Percentiles rank a stretch among this genome's conserved stretches.
Evolutionary conservation across 92 coral and sea anemone genomes (phyloP).

Genomic region (Anthopleura xanthogrammica): DNA sequence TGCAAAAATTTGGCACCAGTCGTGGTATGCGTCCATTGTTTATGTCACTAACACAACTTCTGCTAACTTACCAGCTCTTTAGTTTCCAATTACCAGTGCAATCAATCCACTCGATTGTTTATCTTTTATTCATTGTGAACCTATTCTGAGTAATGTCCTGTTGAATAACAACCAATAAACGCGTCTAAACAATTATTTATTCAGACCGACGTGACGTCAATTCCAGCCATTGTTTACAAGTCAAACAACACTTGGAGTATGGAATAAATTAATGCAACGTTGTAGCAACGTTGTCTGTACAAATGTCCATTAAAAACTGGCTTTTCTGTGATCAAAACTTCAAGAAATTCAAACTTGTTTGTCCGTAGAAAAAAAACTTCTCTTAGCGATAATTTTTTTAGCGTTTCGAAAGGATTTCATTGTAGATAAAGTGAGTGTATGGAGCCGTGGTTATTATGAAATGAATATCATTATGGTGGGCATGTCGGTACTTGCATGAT

Average conservation of each 20-base stretch:
- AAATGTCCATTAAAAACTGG: neutral
- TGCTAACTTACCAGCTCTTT: too few species aligned
- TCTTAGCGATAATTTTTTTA: neutral
- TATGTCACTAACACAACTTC: too few species aligned
- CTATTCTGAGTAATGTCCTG: neutral
- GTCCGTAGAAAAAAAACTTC: neutral
- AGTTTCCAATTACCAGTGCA: too few species aligned
- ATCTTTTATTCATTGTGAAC: too few species aligned
- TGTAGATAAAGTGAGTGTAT: neutral
- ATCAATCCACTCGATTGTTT: neutral
- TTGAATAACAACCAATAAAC: conserved; percentile 7
- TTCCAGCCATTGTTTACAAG: neutral
- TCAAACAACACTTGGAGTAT: neutral
- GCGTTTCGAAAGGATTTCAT: neutral
- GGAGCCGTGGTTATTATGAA: neutral
- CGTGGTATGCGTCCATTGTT: too few species aligned
- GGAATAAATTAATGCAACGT: neutral
- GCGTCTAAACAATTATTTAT: conserved; percentile 4
- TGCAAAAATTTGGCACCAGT: too few species aligned
- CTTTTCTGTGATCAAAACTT: neutral
- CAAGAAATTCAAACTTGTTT: neutral
- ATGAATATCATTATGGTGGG: neutral
- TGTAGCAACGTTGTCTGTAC: neutral
- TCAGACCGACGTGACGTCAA: neutral
- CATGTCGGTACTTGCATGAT: conserved; percentile 28